Percentiles rank a stretch among this genome's conserved stretches.
phyloP scores from a whole-genome alignment of 2,797 vertebrate species.

The Chelmon rostratus region DNA sequence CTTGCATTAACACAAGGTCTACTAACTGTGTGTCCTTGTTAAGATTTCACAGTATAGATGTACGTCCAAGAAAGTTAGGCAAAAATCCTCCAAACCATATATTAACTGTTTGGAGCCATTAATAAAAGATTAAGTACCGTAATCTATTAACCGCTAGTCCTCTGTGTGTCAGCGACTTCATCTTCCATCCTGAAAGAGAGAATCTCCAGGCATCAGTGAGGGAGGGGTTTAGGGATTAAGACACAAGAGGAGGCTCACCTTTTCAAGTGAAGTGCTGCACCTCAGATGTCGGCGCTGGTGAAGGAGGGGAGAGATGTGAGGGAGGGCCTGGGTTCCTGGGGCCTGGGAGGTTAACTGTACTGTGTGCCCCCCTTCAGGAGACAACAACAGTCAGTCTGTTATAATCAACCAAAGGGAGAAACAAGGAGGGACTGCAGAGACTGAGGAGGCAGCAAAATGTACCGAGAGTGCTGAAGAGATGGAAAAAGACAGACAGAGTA shows the following conservation, averaged over 20 bases:
- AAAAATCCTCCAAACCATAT: not conserved
- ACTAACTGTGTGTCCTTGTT: too few relatives aligned
- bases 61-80: not conserved
- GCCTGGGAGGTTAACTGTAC: slow-evolving; percentile 82
- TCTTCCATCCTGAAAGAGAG: slow-evolving; percentile 63
- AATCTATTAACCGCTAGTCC: not conserved
- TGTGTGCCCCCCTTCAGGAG: slow-evolving; percentile 84
- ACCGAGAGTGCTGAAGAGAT: slow-evolving; percentile 65
- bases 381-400: slow-evolving; percentile 86
- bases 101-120: not conserved
- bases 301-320: slow-evolving; percentile 69
- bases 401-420: slow-evolving; percentile 76
- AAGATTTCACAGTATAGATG: not conserved
- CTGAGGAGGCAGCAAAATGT: slow-evolving; percentile 66
- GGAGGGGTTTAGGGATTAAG: slow-evolving; percentile 57
- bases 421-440: slow-evolving; percentile 69
- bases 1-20: not conserved
- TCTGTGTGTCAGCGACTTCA: slow-evolving; percentile 22
- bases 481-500: slow-evolving; percentile 58
- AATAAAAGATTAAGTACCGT: not conserved
- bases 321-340: slow-evolving; percentile 72
- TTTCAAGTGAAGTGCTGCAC: slow-evolving; percentile 55
- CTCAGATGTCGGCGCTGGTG: slow-evolving; percentile 59
- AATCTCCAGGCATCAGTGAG: slow-evolving; percentile 51
- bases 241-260: slow-evolving; percentile 81